These are phyloP conservation scores for Hippocampus kuda DNA, from an alignment of 2,797 vertebrate genomes.

Conservation along the genomic window DNA sequence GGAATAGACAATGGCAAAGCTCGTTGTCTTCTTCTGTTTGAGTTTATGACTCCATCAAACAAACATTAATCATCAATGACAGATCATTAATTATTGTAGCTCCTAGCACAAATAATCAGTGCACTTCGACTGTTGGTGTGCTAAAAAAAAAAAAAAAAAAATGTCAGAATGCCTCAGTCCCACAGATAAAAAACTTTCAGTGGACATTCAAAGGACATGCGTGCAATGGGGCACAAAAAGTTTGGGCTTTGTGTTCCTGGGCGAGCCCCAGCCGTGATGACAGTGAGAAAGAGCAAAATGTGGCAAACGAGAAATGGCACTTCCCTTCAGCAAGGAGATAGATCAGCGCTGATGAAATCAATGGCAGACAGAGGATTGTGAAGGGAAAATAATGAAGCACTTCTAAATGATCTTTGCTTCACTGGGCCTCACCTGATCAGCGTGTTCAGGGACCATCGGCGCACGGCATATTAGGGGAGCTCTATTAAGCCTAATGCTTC, in stretches of 20 bases:
- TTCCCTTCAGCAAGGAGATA: constrained; percentile 77
- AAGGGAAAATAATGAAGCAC: constrained; percentile 90
- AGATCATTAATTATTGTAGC: constrained; percentile 66
- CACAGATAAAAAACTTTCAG: constrained; percentile 44
- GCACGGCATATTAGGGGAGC: constrained; percentile 67
- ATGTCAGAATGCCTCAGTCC: constrained; percentile 31
- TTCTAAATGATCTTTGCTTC: constrained; percentile 87
- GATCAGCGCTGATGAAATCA: constrained; percentile 91
- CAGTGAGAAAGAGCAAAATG: constrained; percentile 65
- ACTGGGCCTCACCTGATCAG: constrained; percentile 71
- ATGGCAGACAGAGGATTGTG: constrained; percentile 77
- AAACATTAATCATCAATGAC: constrained; percentile 64
- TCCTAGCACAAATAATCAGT: constrained; percentile 61
- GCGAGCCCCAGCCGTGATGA: constrained; percentile 62
- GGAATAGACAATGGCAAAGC: constrained; percentile 49
- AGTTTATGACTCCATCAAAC: constrained; percentile 63
- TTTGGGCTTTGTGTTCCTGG: constrained; percentile 46
- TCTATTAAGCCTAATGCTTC: constrained; percentile 71
- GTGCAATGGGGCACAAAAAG: constrained; percentile 37
- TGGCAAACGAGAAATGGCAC: constrained; percentile 71
- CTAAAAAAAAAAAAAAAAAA: constrained; percentile 28
- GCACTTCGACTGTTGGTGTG: constrained; percentile 49
- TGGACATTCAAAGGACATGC: constrained; percentile 51
- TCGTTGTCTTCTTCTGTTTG: constrained; percentile 56
- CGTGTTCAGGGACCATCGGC: constrained; percentile 65